Evolutionary conservation across 2,113 vertebrate species (phyloP).

Genomic region (Loxodonta africana): DNA sequence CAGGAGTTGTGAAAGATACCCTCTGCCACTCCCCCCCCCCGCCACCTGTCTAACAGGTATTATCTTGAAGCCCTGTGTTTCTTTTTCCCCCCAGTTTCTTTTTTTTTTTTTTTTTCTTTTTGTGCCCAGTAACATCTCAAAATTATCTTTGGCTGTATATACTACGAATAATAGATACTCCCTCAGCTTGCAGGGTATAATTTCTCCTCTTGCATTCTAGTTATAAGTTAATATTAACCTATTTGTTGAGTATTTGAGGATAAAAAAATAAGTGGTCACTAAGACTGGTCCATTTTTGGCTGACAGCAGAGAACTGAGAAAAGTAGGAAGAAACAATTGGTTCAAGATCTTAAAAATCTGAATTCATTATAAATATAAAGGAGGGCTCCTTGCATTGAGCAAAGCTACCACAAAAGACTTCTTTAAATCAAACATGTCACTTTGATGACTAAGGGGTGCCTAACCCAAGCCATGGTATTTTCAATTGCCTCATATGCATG

Average conservation of each 20-base stretch:
- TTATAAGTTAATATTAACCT: conserved; percentile 43
- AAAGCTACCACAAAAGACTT: not conserved
- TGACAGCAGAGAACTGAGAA: not conserved
- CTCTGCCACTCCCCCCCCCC: not conserved
- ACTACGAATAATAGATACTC: conserved; percentile 49
- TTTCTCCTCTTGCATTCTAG: conserved; percentile 55
- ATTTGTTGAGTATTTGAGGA: conserved; percentile 11
- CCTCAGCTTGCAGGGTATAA: conserved; percentile 24
- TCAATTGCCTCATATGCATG: not conserved
- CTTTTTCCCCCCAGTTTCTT: conserved; percentile 17
- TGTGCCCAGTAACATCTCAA: conserved; percentile 54
- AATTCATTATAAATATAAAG: conserved; percentile 36
- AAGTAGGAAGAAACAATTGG: conserved; percentile 10
- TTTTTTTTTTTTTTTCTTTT: conserved; percentile 70
- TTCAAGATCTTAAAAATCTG: not conserved
- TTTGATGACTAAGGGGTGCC: not conserved
- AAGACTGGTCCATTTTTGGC: not conserved
- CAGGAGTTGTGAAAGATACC: conserved; percentile 23
- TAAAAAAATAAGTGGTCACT: not conserved
- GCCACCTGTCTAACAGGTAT: conserved; percentile 28
- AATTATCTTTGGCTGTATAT: conserved; percentile 26
- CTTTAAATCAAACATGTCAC: not conserved
- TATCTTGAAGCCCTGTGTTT: conserved; percentile 58
- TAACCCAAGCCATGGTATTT: not conserved
- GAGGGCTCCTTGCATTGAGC: not conserved